Conservation (phyloP, 2,113 vertebrate species). For the Ameiurus melas region DNA sequence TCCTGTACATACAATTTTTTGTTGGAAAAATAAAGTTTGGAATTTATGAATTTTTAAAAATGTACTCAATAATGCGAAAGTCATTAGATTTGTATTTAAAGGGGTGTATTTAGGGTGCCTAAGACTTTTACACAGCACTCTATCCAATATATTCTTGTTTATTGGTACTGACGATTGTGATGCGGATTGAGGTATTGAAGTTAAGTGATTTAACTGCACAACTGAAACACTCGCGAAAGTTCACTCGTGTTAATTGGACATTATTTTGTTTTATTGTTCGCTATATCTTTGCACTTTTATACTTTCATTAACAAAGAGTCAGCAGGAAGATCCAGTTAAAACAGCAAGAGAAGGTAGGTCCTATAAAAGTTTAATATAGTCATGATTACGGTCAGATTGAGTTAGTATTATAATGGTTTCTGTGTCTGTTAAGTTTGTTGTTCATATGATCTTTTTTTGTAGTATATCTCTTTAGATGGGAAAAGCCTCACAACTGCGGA, state of each 20-base stretch:
- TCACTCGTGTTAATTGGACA: neutral
- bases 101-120: too few relatives aligned
- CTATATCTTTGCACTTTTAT: neutral
- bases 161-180: too few relatives aligned
- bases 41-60: too few relatives aligned
- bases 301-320: neutral
- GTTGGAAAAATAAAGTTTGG: too few relatives aligned
- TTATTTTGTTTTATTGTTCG: neutral
- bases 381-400: neutral
- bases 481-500: constrained; percentile 84
- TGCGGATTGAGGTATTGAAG: too few relatives aligned
- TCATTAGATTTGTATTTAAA: too few relatives aligned
- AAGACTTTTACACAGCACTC: too few relatives aligned
- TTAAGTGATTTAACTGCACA: too few relatives aligned
- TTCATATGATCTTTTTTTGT: neutral
- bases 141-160: too few relatives aligned
- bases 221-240: neutral
- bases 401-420: neutral
- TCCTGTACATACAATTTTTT: too few relatives aligned
- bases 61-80: too few relatives aligned
- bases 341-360: neutral
- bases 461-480: constrained; percentile 89
- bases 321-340: neutral
- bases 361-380: neutral
- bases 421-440: neutral